These are phyloP conservation scores for Haemorhous mexicanus DNA, from an alignment of 2,113 vertebrate genomes.

Conservation along the genomic window DNA sequence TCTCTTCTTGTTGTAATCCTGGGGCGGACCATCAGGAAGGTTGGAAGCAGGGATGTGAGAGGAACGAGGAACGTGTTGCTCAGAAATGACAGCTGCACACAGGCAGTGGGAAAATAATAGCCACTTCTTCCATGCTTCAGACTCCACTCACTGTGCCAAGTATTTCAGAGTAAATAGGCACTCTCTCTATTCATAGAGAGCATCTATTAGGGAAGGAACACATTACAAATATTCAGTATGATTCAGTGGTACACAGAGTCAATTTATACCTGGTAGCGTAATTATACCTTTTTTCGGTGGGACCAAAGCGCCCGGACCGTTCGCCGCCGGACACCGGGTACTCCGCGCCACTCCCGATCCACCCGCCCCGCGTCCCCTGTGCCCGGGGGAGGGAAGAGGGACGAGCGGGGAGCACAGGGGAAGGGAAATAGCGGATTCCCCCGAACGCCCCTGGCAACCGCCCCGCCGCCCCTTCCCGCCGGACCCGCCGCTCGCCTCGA, in stretches of 20 bases:
- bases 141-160: constrained; percentile 8
- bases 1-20: neutral
- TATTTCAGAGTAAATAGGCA: constrained; percentile 21
- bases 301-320: constrained; percentile 1
- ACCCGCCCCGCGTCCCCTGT: neutral
- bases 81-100: constrained; percentile 33
- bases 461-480: neutral
- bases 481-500: neutral
- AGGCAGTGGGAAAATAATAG: constrained; percentile 38
- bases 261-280: constrained; percentile 31
- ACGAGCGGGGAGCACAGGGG: neutral
- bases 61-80: constrained; percentile 15
- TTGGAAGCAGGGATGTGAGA: neutral
- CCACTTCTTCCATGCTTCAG: constrained; percentile 49
- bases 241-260: constrained; percentile 58
- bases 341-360: neutral
- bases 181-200: constrained; percentile 62
- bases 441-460: constrained; percentile 33
- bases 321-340: neutral
- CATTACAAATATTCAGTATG: constrained; percentile 57
- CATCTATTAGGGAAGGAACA: constrained; percentile 64
- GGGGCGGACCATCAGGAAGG: neutral
- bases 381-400: neutral
- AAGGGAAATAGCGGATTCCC: constrained; percentile 16
- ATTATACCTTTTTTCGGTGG: constrained; percentile 12